These are phyloP conservation scores for Oncorhynchus tshawytscha DNA, from an alignment of 2,113 vertebrate species.

Conservation along the genomic window DNA sequence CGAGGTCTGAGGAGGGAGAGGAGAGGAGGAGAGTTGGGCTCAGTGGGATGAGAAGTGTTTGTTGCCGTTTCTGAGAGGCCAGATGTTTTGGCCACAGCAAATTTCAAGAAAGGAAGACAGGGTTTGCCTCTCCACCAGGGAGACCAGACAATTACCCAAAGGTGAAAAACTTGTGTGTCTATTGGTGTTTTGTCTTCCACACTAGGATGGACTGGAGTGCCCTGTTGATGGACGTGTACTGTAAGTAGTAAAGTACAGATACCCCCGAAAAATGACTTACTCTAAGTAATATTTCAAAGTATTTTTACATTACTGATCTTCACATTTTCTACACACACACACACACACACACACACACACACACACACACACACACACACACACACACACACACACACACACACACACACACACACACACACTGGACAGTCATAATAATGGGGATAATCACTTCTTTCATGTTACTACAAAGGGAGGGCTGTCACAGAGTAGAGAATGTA, in stretches of 20 bases:
- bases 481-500: no score
- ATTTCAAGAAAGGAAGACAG: neutral
- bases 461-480: neutral
- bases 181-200: constrained; percentile 40
- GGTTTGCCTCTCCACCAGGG: neutral
- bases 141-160: constrained; percentile 27
- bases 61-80: neutral
- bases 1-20: neutral
- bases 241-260: neutral
- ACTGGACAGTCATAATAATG: neutral
- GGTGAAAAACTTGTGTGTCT: constrained; percentile 8
- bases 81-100: neutral
- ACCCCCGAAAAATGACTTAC: no score
- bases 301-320: neutral
- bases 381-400: neutral
- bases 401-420: neutral
- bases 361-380: neutral
- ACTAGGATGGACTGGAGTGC: constrained; percentile 5
- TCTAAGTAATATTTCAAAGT: no score
- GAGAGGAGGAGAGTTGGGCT: neutral
- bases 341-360: neutral
- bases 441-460: neutral
- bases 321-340: neutral
- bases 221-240: neutral
- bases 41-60: neutral